phyloP scores from a whole-genome alignment of 2,113 vertebrate genomes.

The Romanogobio albipinnatus region DNA sequence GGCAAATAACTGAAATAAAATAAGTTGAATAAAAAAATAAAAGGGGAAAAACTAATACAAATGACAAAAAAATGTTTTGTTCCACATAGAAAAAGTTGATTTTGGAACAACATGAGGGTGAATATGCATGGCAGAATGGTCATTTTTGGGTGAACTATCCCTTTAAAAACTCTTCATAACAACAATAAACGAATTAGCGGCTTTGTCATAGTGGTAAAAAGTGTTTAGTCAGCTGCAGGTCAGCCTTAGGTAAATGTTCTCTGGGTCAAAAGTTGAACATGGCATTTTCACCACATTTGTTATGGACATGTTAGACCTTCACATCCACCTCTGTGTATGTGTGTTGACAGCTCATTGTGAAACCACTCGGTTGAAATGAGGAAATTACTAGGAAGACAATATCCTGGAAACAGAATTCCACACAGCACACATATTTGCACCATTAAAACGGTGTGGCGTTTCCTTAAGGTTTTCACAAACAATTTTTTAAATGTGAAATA shows the following conservation, averaged over 20 bases:
- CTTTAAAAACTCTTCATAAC: neutral
- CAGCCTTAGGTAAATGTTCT: conserved; percentile 35
- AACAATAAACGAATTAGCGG: conserved; percentile 1
- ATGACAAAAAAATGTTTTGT: neutral
- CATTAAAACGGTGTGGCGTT: conserved; percentile 16
- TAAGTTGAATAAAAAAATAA: neutral
- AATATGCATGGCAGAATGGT: neutral
- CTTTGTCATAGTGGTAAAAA: conserved; percentile 27
- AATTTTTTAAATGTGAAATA: neutral
- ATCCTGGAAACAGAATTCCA: conserved; percentile 54
- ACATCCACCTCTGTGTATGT: conserved; percentile 41
- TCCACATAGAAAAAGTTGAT: neutral
- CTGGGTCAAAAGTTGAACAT: conserved; percentile 18
- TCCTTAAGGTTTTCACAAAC: conserved; percentile 36
- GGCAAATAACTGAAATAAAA: neutral
- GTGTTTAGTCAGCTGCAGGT: conserved; percentile 10
- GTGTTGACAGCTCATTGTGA: conserved; percentile 50
- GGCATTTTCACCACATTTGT: neutral
- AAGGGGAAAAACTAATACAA: too few relatives aligned
- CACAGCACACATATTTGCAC: conserved; percentile 19
- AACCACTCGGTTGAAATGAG: conserved; percentile 50
- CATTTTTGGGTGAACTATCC: neutral
- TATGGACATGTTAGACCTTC: conserved; percentile 34
- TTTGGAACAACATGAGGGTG: neutral
- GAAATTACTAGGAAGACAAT: conserved; percentile 51